Percentiles rank a stretch among this genome's conserved stretches.
phyloP scores from a whole-genome alignment of 2,888 invertebrate species.

The Eumacrocentrus americanus region DNA sequence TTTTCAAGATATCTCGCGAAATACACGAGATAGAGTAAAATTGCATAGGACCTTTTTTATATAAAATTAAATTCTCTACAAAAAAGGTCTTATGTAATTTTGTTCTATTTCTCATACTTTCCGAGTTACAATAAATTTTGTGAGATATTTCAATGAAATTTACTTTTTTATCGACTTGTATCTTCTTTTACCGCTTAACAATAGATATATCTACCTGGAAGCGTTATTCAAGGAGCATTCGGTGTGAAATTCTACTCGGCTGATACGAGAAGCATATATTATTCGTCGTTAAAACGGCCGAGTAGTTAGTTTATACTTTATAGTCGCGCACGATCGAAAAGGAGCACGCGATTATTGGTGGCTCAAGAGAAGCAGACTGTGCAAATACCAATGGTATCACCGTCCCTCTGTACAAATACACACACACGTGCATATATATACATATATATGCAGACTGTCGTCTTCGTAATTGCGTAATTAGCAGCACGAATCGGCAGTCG shows the following conservation, averaged over 20 bases:
- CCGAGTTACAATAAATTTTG: too few species aligned
- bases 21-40: too few species aligned
- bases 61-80: too few species aligned
- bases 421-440: neutral
- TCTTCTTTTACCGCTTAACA: too few species aligned
- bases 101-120: too few species aligned
- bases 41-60: too few species aligned
- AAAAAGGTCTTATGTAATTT: too few species aligned
- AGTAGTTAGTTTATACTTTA: too few species aligned
- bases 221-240: neutral
- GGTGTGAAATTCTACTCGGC: neutral
- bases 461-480: slow-evolving; percentile 9
- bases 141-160: too few species aligned
- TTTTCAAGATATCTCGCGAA: too few species aligned
- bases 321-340: neutral
- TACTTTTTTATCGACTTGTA: too few species aligned
- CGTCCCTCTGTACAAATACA: neutral
- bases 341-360: neutral
- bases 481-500: neutral
- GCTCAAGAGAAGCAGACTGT: neutral
- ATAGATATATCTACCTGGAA: neutral
- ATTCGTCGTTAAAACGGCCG: neutral
- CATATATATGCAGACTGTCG: neutral
- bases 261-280: neutral
- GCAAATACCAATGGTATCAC: neutral